Evolutionary conservation across 2,113 vertebrate genomes (phyloP).

Genomic region (Notechis scutatus): DNA sequence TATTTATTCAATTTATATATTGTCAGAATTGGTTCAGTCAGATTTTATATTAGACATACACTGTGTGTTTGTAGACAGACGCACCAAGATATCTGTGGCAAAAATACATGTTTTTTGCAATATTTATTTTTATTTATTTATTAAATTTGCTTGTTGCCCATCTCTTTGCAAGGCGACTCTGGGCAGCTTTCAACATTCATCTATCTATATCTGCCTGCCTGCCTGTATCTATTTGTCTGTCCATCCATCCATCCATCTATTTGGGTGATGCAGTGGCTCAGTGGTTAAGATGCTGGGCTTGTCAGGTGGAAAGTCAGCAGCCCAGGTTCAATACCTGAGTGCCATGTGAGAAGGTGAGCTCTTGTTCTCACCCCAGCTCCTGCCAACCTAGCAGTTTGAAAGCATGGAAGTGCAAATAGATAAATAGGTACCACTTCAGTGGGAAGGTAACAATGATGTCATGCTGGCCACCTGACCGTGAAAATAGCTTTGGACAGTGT

Average conservation of each 20-base stretch:
- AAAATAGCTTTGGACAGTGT: no score
- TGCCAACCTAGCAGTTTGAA: background rate
- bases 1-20: background rate
- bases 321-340: background rate
- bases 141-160: background rate
- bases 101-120: background rate
- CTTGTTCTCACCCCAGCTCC: background rate
- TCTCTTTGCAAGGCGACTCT: background rate
- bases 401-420: background rate
- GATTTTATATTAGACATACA: background rate
- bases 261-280: background rate
- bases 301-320: background rate
- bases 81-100: background rate
- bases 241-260: background rate
- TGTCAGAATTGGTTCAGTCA: background rate
- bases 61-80: background rate
- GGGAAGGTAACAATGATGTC: no score
- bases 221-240: no score
- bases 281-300: background rate
- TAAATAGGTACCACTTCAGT: no score
- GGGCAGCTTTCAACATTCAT: background rate
- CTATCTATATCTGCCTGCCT: no score
- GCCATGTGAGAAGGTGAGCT: background rate
- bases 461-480: no score
- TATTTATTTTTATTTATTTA: background rate